Base-by-base conservation (phyloP, 2,797 vertebrate species). In the Pseudochromis fuscus region DNA sequence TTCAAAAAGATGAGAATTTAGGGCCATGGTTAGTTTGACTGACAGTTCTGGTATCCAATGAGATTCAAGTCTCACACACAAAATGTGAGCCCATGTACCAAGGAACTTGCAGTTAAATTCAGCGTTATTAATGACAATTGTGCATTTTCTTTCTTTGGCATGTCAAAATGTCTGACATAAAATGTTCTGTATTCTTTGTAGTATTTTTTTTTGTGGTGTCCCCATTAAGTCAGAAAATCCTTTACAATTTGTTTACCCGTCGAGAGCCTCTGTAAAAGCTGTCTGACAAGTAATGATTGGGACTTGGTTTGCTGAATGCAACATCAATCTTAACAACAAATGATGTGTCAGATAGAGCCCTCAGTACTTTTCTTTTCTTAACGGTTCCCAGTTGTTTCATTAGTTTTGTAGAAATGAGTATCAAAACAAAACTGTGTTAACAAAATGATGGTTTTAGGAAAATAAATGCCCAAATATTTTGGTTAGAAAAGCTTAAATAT, bases 121-220 rank as follows among this genome's bases (percentile, higher is more conserved):
- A 57, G 24, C 11, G 2, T 19, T 38, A 46, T 56, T 23, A 40
- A 48, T 9, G 23, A 56, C 44, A 42, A 19, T 4, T 40, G 31
- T 35, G 6, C n/a, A 27, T 33, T 40, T 57, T 7, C 8, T 33
- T 49, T 3, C 12, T 55, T 4, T 25, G 4, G 25, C 25, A 2
- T 25, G 27, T 23, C 10, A 56, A 24, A 33, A 9, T 35, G 38
- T 35, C 2, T 3, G 42, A 45, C 19, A 13, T 31, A 62, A 63
- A 51, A 30, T 23, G 10, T 5, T 33, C 33, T 27, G 4, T 40
- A 38, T 31, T 48, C 1, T 7, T 55, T 18, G n/a, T 9, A 12
- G 19, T 3, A 44, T 18, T 28, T 27, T 58, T 9, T 57, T 67
- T 27, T 65, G 21, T 57, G n/a, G 21, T 57, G n/a, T 45, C 72